phyloP scores from a whole-genome alignment of 2,888 invertebrate genomes.

The Ypsolopha sequella region DNA sequence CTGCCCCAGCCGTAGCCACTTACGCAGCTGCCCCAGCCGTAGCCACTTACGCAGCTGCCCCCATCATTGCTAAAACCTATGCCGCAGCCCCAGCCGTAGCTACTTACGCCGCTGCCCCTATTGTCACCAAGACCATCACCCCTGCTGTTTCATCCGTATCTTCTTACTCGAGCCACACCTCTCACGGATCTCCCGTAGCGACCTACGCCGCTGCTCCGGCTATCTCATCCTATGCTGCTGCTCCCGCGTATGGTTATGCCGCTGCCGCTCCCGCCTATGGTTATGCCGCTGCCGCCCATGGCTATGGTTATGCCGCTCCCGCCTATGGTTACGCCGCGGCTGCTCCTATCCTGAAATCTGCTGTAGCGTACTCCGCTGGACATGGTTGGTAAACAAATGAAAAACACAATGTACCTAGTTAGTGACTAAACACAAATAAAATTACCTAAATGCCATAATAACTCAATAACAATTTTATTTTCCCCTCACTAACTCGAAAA shows the following conservation, averaged over 20 bases:
- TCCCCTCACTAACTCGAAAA: too few species aligned
- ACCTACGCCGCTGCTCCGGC: constrained; percentile 33
- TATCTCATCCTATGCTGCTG: constrained; percentile 2
- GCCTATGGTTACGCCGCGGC: constrained; percentile 5
- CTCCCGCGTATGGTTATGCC: neutral
- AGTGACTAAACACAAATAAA: too few species aligned
- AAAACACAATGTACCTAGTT: too few species aligned
- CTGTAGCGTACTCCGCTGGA: too few species aligned
- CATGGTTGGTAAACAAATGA: too few species aligned
- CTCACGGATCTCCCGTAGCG: constrained; percentile 32
- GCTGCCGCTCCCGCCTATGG: constrained; percentile 11
- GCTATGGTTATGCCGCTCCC: constrained; percentile 43
- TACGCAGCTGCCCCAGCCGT: constrained; percentile 28
- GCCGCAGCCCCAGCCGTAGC: constrained; percentile 27
- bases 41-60: constrained; percentile 22
- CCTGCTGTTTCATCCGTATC: constrained; percentile 23
- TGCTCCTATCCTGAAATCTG: too few species aligned
- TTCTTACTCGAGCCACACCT: constrained; percentile 32
- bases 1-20: constrained; percentile 6
- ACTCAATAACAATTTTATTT: too few species aligned
- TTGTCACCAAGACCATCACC: constrained; percentile 15
- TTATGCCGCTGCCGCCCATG: constrained; percentile 36
- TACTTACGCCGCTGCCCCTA: constrained; percentile 18
- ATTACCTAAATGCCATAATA: too few species aligned
- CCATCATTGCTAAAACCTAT: constrained; percentile 9